Evolutionary conservation across 1,140 invertebrate species (phyloP), one percentile per base, ranked within the genome.

Genomic region (Drosophila watanabei): DNA sequence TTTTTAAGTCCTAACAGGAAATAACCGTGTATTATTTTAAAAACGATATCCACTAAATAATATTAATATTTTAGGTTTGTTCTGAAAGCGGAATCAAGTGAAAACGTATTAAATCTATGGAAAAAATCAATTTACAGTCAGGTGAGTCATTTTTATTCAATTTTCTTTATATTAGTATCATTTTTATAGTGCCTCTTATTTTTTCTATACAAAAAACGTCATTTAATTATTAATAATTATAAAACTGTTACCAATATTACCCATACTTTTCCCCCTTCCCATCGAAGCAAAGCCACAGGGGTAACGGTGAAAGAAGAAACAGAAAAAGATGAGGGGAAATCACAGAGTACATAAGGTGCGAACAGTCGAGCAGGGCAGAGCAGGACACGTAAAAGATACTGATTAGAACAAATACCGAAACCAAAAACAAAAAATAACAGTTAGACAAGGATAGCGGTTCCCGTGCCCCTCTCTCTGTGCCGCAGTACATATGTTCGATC

Each of bases 361-460:
- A 65, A 59, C 58, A 46, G 57, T 13, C 45, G 56, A 54, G 68
- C 65, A 64, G 77, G 63, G 52, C 65, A 81, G 56, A 58, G 63
- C 63, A 57, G 54, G 35, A 66, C 18, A 28, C 30, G 2, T n/a
- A 37, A 28, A 86, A 75, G 39, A 71, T 69, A 84, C 85, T 89
- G 82, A 89, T 89, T 80, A 89, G 85, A 89, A 85, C 51, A 66
- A 41, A 78, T 39, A 77, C 11, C n/a, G 51, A 60, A 57, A 54
- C 37, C 45, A 32, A 64, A 33, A 43, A 35, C 35, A 48, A 51
- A 70, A 54, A 79, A 57, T 28, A 70, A 89, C 81, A 79, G 86
- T 86, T 79, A 87, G 86, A 90, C 69, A 79, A 71, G 86, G 79
- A 90, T 81, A 80, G 85, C 82, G 61, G 75, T 72, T 24, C 14